Evolutionary conservation across 2,113 vertebrate genomes (phyloP).

Genomic region (Paracanthobrama guichenoti): DNA sequence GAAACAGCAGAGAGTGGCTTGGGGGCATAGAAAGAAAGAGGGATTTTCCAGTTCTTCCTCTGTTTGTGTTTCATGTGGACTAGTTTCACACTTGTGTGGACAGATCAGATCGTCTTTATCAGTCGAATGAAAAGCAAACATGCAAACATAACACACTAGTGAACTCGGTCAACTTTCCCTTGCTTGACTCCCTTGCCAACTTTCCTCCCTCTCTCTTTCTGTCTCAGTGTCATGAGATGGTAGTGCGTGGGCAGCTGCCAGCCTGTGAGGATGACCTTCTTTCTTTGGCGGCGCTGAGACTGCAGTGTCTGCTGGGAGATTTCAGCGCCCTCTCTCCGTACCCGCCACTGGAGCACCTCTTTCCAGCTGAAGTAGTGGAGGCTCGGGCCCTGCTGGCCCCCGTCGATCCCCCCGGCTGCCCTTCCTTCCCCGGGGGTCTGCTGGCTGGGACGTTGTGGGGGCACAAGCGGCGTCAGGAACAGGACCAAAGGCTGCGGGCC

Average conservation of each 20-base stretch:
- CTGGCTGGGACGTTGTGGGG: constrained; percentile 84
- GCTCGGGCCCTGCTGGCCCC: constrained; percentile 74
- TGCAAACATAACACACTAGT: constrained; percentile 1
- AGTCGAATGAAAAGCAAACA: constrained; percentile 1
- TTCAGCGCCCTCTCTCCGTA: constrained; percentile 81
- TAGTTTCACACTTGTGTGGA: constrained; percentile 15
- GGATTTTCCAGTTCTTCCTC: constrained; percentile 19
- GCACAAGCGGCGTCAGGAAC: constrained; percentile 83
- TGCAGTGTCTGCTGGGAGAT: constrained; percentile 87
- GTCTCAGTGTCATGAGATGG: constrained; percentile 87
- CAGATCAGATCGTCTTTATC: constrained; percentile 3
- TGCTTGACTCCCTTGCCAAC: constrained; percentile 9
- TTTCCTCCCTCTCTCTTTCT: not conserved
- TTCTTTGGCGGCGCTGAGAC: constrained; percentile 84
- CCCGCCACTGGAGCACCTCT: constrained; percentile 84
- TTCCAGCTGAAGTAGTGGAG: constrained; percentile 74
- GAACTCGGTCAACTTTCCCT: not conserved
- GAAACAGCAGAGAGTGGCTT: not conserved
- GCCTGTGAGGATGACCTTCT: constrained; percentile 87
- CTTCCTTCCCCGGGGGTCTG: constrained; percentile 74
- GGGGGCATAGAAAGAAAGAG: not conserved
- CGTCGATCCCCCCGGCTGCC: constrained; percentile 56
- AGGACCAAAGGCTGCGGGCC: constrained; percentile 76
- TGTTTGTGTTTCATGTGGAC: constrained; percentile 30
- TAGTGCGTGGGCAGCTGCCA: constrained; percentile 85